Conservation (phyloP, 2,113 vertebrate species). For the Pedionomus torquatus region DNA sequence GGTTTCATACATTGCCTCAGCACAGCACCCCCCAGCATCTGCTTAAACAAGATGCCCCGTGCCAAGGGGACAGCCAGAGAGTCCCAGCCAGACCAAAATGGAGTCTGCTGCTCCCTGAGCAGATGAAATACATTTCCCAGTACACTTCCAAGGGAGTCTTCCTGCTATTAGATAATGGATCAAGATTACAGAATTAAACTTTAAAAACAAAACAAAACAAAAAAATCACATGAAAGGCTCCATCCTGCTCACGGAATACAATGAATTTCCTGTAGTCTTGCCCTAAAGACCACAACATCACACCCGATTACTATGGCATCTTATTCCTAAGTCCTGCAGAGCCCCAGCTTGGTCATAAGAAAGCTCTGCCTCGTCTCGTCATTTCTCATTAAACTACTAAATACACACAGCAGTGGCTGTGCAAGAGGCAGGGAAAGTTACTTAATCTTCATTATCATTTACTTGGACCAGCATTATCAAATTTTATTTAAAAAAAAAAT, state of each 20-base stretch:
- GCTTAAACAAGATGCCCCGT: background rate
- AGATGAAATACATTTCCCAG: background rate
- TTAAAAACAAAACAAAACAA: too few species aligned
- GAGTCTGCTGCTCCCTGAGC: fast-evolving
- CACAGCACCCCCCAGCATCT: background rate
- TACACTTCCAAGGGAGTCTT: background rate
- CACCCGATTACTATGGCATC: background rate
- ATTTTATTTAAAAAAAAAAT: background rate
- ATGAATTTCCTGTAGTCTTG: conserved; percentile 26
- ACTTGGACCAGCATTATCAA: background rate
- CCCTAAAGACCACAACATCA: background rate
- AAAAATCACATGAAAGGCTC: background rate
- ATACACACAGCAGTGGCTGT: background rate
- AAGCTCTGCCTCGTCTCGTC: background rate
- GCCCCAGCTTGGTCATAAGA: background rate
- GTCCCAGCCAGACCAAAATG: background rate
- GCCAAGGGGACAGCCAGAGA: background rate
- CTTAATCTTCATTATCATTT: background rate
- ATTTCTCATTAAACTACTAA: background rate
- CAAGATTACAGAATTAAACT: background rate
- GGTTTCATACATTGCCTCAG: background rate
- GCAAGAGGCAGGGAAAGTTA: background rate
- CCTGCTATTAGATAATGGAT: background rate
- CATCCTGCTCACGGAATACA: conserved; percentile 36
- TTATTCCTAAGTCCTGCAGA: background rate